Evolutionary conservation across 2,888 invertebrate species (phyloP), one percentile per base, ranked within the genome.

Genomic region (Stenichneumon culpator): DNA sequence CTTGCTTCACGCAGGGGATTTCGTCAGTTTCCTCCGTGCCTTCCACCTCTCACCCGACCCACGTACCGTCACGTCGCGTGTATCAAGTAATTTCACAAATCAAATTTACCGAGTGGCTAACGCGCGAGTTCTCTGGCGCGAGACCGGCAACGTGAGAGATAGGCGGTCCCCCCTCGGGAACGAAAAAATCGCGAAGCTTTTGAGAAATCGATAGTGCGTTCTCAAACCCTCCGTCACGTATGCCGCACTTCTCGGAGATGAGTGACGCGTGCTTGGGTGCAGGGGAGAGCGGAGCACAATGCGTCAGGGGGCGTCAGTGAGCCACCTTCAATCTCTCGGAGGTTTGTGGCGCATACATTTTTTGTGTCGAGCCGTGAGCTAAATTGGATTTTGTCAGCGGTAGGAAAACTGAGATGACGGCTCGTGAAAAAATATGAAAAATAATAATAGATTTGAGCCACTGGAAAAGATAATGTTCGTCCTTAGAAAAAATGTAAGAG

Each of bases 51-150:
- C 60, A 78, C 16, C 25, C 52, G 39, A 32, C 6, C 60, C 74
- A 75, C 57, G 52, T 73, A 47, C 57, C 22, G 74, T 69, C 65
- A 52, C 65, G 68, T 68, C 69, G 73, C 72, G 72, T 72, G 50
- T 78, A 81, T 84, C 84, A 77, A 84, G 84, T 84, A 73, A 84
- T 84, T 81, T 78, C 80, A 68, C 80, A 84, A 81, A 84, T 84
- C 81, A 81, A 84, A 84, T 84, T 81, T 84, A 84, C 84, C 81
- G 80, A 77, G 83, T 84, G 78, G 77, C 81, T 78, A 81, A 81
- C 78, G 73, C 68, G 73, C 68, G 67, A 77, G 80, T 67, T 60
- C 63, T 75, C 74, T 47, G 28, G 28, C 75, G 70, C 44, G 70
- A 70, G 54, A 50, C 47, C 57, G 63, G 19, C 19, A 63, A 65